Conservation (phyloP, 2,797 vertebrate species). For the Denticeps clupeoides region DNA sequence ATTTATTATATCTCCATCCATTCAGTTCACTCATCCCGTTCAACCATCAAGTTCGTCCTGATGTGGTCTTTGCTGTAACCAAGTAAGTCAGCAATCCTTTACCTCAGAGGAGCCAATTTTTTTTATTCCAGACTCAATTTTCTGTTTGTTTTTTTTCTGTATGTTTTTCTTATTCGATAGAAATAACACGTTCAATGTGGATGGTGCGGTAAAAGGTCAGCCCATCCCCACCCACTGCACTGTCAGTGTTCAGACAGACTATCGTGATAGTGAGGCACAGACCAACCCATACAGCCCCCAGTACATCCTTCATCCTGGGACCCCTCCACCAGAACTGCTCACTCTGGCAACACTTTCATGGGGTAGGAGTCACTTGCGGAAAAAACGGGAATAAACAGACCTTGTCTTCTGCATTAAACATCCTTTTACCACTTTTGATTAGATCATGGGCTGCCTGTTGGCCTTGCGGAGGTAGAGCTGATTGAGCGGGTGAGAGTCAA, state of each 20-base stretch:
- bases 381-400: too few relatives aligned
- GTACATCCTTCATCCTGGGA: conserved; percentile 59
- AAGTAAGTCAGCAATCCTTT: conserved; percentile 56
- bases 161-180: conserved; percentile 38
- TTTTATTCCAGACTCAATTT: too few relatives aligned
- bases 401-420: not conserved
- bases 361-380: conserved; percentile 48
- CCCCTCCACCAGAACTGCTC: conserved; percentile 75
- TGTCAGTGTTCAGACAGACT: conserved; percentile 84
- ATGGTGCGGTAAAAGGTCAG: conserved; percentile 3
- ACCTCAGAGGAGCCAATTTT: too few relatives aligned
- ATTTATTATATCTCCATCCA: too few relatives aligned
- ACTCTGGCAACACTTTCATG: conserved; percentile 74
- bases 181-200: conserved; percentile 20
- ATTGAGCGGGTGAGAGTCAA: conserved; percentile 76
- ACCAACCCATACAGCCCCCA: conserved; percentile 85
- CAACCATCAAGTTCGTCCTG: conserved; percentile 44
- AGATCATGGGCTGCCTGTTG: conserved; percentile 83
- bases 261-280: conserved; percentile 83
- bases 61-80: conserved; percentile 40
- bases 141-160: too few relatives aligned
- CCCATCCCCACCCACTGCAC: conserved; percentile 42
- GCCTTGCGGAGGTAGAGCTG: conserved; percentile 80
- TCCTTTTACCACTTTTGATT: not conserved
- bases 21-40: conserved; percentile 63